Percentiles rank a stretch among this genome's conserved stretches.
phyloP scores from a whole-genome alignment of 2,888 invertebrate genomes.

The Mellilla xanthometata region DNA sequence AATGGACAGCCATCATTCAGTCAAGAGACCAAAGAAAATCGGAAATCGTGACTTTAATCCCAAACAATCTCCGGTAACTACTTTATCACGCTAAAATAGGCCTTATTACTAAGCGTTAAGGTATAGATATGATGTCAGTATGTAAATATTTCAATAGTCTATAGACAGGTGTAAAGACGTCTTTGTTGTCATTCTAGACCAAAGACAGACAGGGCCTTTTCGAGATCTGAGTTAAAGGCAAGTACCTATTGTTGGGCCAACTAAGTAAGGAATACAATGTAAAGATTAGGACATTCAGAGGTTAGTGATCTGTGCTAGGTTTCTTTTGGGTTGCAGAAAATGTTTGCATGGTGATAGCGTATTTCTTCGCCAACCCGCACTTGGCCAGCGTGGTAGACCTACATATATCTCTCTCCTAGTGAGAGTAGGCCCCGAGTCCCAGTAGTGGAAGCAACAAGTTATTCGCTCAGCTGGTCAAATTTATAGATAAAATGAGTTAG shows the following conservation, averaged over 20 bases:
- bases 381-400: too few relatives aligned
- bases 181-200: constrained; percentile 15
- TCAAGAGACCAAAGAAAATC: constrained; percentile 9
- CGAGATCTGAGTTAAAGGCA: constrained; percentile 14
- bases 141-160: constrained; percentile 5
- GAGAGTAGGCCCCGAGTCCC: too few relatives aligned
- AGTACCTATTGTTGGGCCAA: constrained; percentile 11
- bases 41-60: constrained; percentile 1
- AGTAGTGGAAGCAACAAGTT: too few relatives aligned
- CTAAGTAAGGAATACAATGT: constrained; percentile 1
- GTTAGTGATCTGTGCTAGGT: not conserved
- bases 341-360: too few relatives aligned
- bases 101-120: too few relatives aligned
- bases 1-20: constrained; percentile 5
- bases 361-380: too few relatives aligned
- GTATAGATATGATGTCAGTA: not conserved
- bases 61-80: too few relatives aligned
- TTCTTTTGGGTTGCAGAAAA: too few relatives aligned
- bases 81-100: too few relatives aligned
- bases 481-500: too few relatives aligned
- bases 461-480: too few relatives aligned
- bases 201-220: constrained; percentile 20
- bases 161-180: constrained; percentile 6
- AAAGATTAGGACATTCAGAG: not conserved
- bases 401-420: too few relatives aligned